A percentile compares a stretch with the other conserved stretches of the same genome.
phyloP scores from a whole-genome alignment of 2,113 vertebrate species.

The Cyanistes caeruleus region DNA sequence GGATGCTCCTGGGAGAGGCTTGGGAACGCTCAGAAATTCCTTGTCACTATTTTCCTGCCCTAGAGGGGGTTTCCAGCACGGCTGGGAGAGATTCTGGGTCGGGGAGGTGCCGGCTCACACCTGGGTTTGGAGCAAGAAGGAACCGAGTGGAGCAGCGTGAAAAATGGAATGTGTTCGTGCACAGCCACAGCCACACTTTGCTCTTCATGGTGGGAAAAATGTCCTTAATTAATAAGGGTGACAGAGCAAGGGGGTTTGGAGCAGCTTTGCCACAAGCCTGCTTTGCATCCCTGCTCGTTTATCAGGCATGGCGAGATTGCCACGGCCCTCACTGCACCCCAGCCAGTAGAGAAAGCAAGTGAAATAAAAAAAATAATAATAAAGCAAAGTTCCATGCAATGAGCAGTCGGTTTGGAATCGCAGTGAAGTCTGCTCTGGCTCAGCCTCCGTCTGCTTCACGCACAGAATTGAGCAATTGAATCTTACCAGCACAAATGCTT shows the following conservation, averaged over 20 bases:
- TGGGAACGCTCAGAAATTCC: not conserved
- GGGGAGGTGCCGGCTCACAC: accelerated
- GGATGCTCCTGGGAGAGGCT: not conserved
- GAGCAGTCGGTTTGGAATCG: not conserved
- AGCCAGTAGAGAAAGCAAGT: not conserved
- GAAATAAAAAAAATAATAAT: not conserved
- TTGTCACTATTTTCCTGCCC: accelerated
- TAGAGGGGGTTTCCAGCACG: accelerated
- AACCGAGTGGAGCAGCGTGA: not conserved
- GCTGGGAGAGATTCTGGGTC: not conserved
- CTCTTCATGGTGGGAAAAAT: not conserved
- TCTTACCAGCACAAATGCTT: not conserved
- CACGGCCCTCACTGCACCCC: not conserved
- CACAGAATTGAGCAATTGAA: not conserved
- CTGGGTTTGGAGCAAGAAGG: not conserved
- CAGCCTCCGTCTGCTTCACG: not conserved
- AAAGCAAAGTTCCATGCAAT: not conserved
- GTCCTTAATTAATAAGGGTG: not conserved
- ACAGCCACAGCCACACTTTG: not conserved
- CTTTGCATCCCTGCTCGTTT: not conserved
- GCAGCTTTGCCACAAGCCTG: not conserved
- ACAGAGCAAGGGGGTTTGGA: not conserved
- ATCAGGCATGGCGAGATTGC: not conserved
- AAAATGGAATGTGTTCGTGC: not conserved
- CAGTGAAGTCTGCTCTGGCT: not conserved